A percentile compares a stretch with the other conserved stretches of the same genome.
Evolutionary conservation across 2,113 vertebrate species (phyloP).

Genomic region (Saccopteryx bilineata): DNA sequence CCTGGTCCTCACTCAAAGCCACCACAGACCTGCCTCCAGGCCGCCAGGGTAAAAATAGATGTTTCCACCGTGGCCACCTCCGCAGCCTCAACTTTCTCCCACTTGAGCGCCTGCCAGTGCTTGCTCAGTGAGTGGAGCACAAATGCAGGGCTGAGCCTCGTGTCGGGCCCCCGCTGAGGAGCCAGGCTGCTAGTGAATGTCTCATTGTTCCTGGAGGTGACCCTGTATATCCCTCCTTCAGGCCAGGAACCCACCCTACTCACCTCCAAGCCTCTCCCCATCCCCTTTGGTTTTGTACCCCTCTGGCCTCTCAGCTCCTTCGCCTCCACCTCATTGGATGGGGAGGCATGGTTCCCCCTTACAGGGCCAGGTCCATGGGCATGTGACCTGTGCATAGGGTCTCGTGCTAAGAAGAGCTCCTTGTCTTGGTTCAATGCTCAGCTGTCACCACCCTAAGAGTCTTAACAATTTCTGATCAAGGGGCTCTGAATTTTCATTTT

Average conservation of each 20-base stretch:
- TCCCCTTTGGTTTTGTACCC: background rate
- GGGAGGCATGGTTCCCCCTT: no score
- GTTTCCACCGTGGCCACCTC: conserved; percentile 77
- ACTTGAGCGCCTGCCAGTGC: conserved; percentile 85
- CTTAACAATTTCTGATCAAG: background rate
- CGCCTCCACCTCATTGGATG: fast-evolving
- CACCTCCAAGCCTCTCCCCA: background rate
- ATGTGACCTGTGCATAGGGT: background rate
- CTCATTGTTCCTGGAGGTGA: conserved; percentile 80
- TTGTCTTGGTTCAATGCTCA: background rate
- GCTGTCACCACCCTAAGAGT: background rate
- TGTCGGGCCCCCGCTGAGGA: background rate
- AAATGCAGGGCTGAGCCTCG: conserved; percentile 47
- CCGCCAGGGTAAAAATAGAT: conserved; percentile 78
- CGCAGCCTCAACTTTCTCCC: conserved; percentile 86
- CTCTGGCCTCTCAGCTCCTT: background rate
- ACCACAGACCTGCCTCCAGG: conserved; percentile 67
- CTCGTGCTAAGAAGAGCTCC: background rate
- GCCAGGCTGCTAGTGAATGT: conserved; percentile 79
- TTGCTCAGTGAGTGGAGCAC: conserved; percentile 43
- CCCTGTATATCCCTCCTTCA: conserved; percentile 48
- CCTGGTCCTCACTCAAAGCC: conserved; percentile 63
- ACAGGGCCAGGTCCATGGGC: background rate
- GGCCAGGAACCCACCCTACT: background rate
- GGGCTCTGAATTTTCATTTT: background rate